Conservation (phyloP, 2,113 vertebrate species). For the Dryoscopus gambensis region DNA sequence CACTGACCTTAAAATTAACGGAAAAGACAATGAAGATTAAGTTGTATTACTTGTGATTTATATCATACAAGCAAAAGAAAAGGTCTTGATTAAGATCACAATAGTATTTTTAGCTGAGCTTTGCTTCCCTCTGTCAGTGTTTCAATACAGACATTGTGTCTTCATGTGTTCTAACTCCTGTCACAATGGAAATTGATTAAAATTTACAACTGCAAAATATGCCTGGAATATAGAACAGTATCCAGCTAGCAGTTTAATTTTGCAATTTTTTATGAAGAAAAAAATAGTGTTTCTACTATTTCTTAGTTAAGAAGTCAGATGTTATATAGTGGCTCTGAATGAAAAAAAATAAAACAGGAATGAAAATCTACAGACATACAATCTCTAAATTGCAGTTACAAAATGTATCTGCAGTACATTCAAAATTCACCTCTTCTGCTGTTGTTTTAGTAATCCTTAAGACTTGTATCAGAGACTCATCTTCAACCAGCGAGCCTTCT, state of each 20-base stretch:
- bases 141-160: background rate
- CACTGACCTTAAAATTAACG: conserved; percentile 76
- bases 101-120: background rate
- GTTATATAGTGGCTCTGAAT: background rate
- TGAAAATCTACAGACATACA: background rate
- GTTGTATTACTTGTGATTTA: background rate
- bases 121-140: background rate
- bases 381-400: background rate
- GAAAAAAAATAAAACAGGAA: background rate
- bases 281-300: background rate
- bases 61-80: background rate
- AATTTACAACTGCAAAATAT: background rate
- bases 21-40: background rate
- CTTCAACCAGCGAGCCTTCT: conserved; percentile 82
- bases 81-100: background rate
- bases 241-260: background rate
- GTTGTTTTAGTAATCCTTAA: conserved; percentile 79
- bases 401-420: background rate
- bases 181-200: background rate
- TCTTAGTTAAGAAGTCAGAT: background rate
- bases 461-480: conserved; percentile 81
- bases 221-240: background rate
- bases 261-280: background rate
- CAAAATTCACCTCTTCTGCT: conserved; percentile 76
- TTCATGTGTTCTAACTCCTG: background rate